Evolutionary conservation across 2,888 invertebrate species (phyloP), one percentile per base, ranked within the genome.

Genomic region (Polymixis flavicincta): DNA sequence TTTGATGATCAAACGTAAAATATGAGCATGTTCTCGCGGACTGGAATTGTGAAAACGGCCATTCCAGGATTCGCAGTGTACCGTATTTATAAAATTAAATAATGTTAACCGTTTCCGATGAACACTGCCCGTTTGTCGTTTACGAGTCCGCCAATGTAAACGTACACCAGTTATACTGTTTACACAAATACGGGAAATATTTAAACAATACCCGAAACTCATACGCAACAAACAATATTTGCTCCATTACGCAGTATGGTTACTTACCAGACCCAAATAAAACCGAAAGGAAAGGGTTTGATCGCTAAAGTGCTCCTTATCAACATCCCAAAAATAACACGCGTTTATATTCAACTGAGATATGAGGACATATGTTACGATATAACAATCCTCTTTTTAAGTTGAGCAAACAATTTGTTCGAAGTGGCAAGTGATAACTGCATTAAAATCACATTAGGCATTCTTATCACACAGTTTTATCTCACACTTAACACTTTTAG

Each of bases 1-100:
- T 95, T 95, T 96, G 95, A 96, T 94, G 94, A 92, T 91, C 90
- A 85, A 80, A 91, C 90, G 92, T 95, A 93, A 95, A 94, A 92
- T 91, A 90, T 87, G 73, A 78, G 66, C 75, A 25, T 50, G 61
- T 65, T 77, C 69, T 64, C 64, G 69, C 83, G 79, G 83, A 91
- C 86, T 89, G 86, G 91, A 89, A 93, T 94, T 91, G 92, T 91
- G 82, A 88, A 87, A 89, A 88, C 85, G 72, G 45, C 60, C 42
- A 69, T 85, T 75, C 65, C 60, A 63, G 72, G 67, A 74, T 72
- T 61, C 64, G 63, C 69, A 61, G 42, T 42, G 45, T 80, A 61
- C 25, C 72, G 63, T 78, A 82, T 83, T 78, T 86, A 88, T 84
- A 81, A 88, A 89, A 89, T 90, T 87, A 87, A 89, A 88, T 85